A percentile compares a stretch with the other conserved stretches of the same genome.
These are phyloP conservation scores for Bucorvus abyssinicus DNA, from an alignment of 2,797 vertebrate species.

Conservation along the genomic window DNA sequence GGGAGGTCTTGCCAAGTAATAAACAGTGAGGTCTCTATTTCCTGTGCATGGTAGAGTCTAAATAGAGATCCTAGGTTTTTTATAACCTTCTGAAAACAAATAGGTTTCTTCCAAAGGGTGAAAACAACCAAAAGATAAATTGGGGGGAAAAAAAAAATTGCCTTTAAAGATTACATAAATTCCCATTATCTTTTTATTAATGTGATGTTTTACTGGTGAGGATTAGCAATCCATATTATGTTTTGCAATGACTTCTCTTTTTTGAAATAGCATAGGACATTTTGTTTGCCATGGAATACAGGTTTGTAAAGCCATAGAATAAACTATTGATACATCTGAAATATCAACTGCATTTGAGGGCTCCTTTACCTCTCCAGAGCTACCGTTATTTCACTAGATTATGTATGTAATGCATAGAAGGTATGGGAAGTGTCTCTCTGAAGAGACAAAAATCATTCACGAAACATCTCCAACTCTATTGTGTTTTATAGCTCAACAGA, in stretches of 20 bases:
- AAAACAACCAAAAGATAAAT: background rate
- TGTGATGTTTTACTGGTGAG: background rate
- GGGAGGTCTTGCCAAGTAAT: fast-evolving
- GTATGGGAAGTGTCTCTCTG: background rate
- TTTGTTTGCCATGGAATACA: background rate
- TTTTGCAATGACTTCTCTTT: background rate
- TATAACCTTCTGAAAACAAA: background rate
- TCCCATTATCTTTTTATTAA: background rate
- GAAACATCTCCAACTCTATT: background rate
- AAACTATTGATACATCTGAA: background rate
- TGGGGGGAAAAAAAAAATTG: fast-evolving
- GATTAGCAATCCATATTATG: background rate
- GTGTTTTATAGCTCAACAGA: background rate
- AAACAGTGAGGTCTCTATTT: background rate
- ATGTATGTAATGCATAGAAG: background rate
- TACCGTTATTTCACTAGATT: background rate
- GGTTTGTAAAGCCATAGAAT: background rate
- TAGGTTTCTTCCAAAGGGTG: background rate
- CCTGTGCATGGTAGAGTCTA: background rate
- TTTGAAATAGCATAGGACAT: background rate
- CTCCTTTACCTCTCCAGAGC: background rate
- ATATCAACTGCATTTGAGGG: background rate
- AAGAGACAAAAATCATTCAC: background rate
- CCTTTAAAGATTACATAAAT: background rate
- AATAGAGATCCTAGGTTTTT: background rate